Evolutionary conservation across 2,797 vertebrate species (phyloP), one percentile per base, ranked within the genome.

Genomic region (Macroramphosus scolopax): DNA sequence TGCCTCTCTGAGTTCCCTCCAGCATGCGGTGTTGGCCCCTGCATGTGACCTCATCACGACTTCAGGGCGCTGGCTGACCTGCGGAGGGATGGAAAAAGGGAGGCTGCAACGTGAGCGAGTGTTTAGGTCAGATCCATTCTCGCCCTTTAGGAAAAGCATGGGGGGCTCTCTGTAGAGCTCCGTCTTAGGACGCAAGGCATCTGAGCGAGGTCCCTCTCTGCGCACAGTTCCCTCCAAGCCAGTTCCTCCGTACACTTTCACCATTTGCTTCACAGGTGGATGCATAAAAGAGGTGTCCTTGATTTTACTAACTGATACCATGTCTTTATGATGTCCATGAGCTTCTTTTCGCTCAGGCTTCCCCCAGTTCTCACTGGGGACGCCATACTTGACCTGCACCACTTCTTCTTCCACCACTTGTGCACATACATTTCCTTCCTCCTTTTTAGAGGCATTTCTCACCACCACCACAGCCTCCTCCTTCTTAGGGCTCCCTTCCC

Each of bases 111-210:
- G 81, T 0, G 81, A 80, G 15, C 83, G 83, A 4, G 63, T 71
- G 69, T 11, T 75, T 20, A 79, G 52, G 15, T 89, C 86, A 0
- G 77, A 70, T 52, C 74, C 86, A 1, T 86, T 87, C 30, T 87
- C 83, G 0, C 83, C 83, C 50, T 85, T 87, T 0, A 80, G 68
- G 66, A 80, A 87, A 10, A 87, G 71, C 57, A 72, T 34, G 4
- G 84, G 83, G 2, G 86, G 84, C 55, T 87, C 84, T 16, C 84
- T 56, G 71, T 88, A 89, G 36, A 88, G 55, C 68, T 88, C 87
- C 1, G 86, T 85, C 53, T 83, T 86, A 6, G 84, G 78, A n/a
- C 85, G 81, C 49, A 74, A 16, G 29, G 58, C 69, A 0, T 89
- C 88, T 0, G 82, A 80, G 32, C 84, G 82, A 13, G 72, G 77